Evolutionary conservation across 2,113 vertebrate species (phyloP), one percentile per base, ranked within the genome.

Genomic region (Calonectris borealis): DNA sequence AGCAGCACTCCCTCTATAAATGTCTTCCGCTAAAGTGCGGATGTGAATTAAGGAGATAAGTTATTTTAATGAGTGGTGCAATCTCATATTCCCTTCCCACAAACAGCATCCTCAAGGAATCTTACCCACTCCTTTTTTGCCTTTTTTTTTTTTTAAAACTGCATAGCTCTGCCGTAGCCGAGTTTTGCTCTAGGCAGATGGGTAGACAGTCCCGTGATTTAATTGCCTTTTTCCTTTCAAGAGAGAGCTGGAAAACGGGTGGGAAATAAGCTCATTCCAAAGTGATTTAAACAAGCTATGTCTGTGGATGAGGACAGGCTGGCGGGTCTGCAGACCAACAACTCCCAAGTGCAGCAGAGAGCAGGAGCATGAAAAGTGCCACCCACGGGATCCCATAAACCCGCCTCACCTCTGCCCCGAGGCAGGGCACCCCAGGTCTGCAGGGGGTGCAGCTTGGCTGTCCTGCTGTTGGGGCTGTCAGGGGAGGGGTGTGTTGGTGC

Each of bases 21-120:
- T 0, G 3, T 3, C 15, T 40, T 44, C 21, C 1, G 2, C 31
- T 26, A 2, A 73, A 73, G 36, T 2, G 29, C 1, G 1, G 36
- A 7, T 20, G 9, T 22, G 32, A 60, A 9, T 44, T 24, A 32
- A 40, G 22, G 62, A 66, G 51, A 16, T 14, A 19, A 57, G 12
- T 62, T 71, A 16, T 16, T 66, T 54, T 18, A 71, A 26, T 4
- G 15, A 75, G 40, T 3, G 32, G 16, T 27, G 48, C 52, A 7
- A 14, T 84, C 57, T 55, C 46, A 0, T n/a, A 7, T 16, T 66
- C 52, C 10, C 8, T 40, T 40, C 20, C 68, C 29, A n/a, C 31
- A 15, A 66, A 16, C 44, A 36, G 38, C 31, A 38, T 42, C 48
- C 73, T 90, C 26, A 7, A 14, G 42, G 29, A 25, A 19, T 7